Base-by-base conservation (phyloP, 1,140 invertebrate genomes). In the Hycleus phaleratus region DNA sequence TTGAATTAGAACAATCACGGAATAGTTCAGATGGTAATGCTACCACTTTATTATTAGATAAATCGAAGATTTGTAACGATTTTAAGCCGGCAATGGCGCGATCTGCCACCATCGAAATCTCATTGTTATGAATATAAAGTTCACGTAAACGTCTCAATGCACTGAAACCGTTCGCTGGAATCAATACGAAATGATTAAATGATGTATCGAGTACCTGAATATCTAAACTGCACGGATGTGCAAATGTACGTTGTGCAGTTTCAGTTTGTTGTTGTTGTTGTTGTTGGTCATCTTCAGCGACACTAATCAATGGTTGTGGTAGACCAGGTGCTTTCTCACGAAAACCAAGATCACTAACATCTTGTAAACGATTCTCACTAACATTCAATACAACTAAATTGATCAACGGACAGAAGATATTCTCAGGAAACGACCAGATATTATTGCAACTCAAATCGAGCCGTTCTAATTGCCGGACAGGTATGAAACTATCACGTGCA, bases 371-470 rank as follows among this genome's bases (percentile, higher is more conserved):
- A 75, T 96, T 95, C 66, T 84, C 82, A 43, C 91, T 92, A 42
- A 91, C 82, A 68, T 92, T 92, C 48, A 92, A 74, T 48, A 79
- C 80, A 26, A 89, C 82, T 56, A 93, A 76, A 66, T 87, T 90
- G 1, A 81, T 83, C 50, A 94, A 72, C 0, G 87, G 82, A 70
- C 92, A 95, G 70, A 95, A 93, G 11, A 91, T 76, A 57, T 85
- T 85, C 62, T 88, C 85, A 1, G 91, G 90, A 68, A 95, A 83
- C 11, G 87, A 86, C 85, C 87, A 90, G 61, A 95, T 88, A 70
- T 92, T 92, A 71, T 94, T 94, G 63, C 82, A 85, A 66, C 89
- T 91, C 32, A 96, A 74, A 73, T 95, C 92, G 49, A 95, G 78
- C 59, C 85, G 81, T 75, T 92, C 87, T 66, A 91, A 76, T 68